phyloP scores from a whole-genome alignment of 2,888 invertebrate species.

The Alentia gelatinosa region DNA sequence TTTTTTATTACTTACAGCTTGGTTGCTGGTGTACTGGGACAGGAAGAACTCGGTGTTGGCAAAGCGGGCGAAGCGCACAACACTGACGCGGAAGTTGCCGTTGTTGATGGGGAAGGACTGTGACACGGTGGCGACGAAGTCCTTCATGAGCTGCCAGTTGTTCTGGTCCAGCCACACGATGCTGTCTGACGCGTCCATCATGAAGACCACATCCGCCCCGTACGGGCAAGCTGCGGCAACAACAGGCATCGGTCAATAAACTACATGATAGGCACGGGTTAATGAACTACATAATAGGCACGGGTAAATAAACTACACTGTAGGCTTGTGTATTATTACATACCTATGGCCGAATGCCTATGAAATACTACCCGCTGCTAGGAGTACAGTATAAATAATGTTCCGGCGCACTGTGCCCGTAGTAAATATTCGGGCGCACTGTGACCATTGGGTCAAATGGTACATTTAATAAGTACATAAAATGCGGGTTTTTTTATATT shows the following conservation, averaged over 20 bases:
- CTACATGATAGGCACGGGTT: neutral
- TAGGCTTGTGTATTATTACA: too few species aligned
- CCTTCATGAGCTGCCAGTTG: slow-evolving; percentile 24
- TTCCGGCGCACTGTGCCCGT: too few species aligned
- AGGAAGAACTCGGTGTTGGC: slow-evolving; percentile 47
- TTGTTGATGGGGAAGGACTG: slow-evolving; percentile 44
- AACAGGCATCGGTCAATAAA: too few species aligned
- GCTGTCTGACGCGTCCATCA: slow-evolving; percentile 44
- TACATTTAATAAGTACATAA: too few species aligned
- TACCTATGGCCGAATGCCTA: too few species aligned
- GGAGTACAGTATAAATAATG: too few species aligned
- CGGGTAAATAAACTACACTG: neutral
- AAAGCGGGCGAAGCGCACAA: slow-evolving; percentile 1
- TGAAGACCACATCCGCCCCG: slow-evolving; percentile 24
- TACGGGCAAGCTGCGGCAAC: neutral
- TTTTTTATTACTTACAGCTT: neutral
- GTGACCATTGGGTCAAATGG: too few species aligned
- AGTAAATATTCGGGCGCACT: too few species aligned
- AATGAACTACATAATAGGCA: neutral
- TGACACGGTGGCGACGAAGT: slow-evolving; percentile 21
- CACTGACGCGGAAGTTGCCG: neutral
- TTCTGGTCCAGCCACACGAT: neutral
- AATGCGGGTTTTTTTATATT: too few species aligned
- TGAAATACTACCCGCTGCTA: too few species aligned
- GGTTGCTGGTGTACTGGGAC: neutral